Conservation (phyloP, 2,797 vertebrate genomes). For the Sebastiscus tertius region DNA sequence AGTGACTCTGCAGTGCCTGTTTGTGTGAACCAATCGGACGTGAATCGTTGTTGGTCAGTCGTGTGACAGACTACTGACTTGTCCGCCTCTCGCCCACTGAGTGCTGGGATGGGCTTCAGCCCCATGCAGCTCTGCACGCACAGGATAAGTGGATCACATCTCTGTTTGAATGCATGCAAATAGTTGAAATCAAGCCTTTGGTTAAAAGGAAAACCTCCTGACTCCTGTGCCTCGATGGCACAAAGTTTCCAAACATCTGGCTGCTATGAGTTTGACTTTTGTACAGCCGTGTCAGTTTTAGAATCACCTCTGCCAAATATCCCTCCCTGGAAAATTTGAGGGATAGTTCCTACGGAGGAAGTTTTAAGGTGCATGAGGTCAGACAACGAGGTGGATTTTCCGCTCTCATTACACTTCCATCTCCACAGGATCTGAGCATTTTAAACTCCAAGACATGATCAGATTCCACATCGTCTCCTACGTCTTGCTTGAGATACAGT, state of each 20-base stretch:
- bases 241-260: constrained; percentile 32
- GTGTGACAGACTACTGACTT: background rate
- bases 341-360: constrained; percentile 23
- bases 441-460: background rate
- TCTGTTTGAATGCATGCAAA: background rate
- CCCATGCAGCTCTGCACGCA: background rate
- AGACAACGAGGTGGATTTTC: constrained; percentile 42
- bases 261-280: constrained; percentile 43
- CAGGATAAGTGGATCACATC: background rate
- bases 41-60: background rate
- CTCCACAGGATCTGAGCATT: constrained; percentile 11
- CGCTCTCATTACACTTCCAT: constrained; percentile 15
- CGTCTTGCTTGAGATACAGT: background rate
- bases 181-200: background rate
- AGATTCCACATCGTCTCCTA: background rate
- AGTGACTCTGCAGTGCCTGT: background rate
- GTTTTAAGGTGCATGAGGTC: constrained; percentile 50
- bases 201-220: constrained; percentile 3
- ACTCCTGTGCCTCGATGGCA: constrained; percentile 7
- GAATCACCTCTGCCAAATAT: constrained; percentile 42
- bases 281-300: constrained; percentile 23
- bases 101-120: background rate
- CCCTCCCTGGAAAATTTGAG: constrained; percentile 65
- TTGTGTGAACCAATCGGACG: background rate
- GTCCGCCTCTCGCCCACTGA: background rate